Evolutionary conservation across 1,140 invertebrate genomes (phyloP), one percentile per base, ranked within the genome.

Genomic region (Saccostrea glomerata): DNA sequence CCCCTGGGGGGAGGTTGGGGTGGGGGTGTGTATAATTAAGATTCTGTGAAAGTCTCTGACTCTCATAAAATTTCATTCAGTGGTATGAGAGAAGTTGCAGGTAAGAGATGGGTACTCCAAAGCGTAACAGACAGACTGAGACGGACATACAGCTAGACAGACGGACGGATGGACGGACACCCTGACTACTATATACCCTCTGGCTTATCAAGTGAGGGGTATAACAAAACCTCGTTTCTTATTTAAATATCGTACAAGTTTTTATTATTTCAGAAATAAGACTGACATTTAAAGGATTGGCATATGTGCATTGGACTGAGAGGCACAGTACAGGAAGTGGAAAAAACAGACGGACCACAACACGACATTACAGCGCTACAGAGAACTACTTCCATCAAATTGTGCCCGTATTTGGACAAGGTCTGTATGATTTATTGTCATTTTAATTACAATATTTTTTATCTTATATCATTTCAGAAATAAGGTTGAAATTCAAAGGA

Each of bases 241-340:
- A n/a, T n/a, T 25, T 15, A 77, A 7, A 47, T 73, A 66, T 84
- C n/a, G 40, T 13, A 36, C 30, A n/a, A 73, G 85, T 66, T 6
- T 20, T 20, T 13, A 83, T 83, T 87, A 6, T 90, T 91, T 54
- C 89, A 94, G 93, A 93, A 66, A 88, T 94, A 17, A 82, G 91
- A 25, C 84, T 94, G 20, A 85, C 85, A 36, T 93, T 93, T 90
- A 66, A 90, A 82, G 93, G 93, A 5, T 70, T 82, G n/a, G 92
- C 91, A 5, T 84, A 86, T 86, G 93, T 94, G 12, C 90, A 93
- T 85, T 94, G 92, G 93, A 90, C 92, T 15, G 93, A 94, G 86
- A 7, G 15, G 20, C 90, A 92, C 47, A 89, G 86, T 17, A 91
- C 91, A 12, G 93, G 93, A 7, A 90, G 91, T 12, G 92, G 93